Conservation (phyloP, 2,888 invertebrate genomes). For the Apotomis turbidana region DNA sequence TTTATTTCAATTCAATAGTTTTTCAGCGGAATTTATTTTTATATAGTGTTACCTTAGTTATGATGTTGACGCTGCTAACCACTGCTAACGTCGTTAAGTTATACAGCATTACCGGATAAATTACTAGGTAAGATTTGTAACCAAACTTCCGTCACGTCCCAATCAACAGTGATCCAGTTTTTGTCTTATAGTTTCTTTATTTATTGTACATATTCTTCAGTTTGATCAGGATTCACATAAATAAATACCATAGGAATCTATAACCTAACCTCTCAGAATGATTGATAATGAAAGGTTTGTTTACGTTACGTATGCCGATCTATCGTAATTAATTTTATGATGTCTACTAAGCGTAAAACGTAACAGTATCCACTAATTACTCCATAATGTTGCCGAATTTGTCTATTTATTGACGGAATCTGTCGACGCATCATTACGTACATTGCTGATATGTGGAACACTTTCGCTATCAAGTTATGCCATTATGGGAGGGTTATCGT, state of each 20-base stretch:
- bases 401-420: neutral
- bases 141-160: conserved; percentile 12
- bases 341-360: neutral
- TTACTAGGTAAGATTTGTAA: conserved; percentile 26
- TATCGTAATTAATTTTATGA: neutral
- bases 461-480: conserved; percentile 8
- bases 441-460: neutral
- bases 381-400: neutral
- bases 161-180: neutral
- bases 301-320: conserved; percentile 12
- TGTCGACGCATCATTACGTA: neutral
- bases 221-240: neutral
- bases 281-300: conserved; percentile 4
- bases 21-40: neutral
- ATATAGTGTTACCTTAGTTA: neutral
- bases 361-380: neutral
- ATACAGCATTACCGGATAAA: neutral
- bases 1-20: conserved; percentile 17
- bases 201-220: neutral
- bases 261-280: neutral
- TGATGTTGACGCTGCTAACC: neutral
- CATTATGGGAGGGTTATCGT: no score
- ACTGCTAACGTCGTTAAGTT: neutral
- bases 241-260: neutral
- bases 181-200: neutral